Evolutionary conservation across 1,140 invertebrate species (phyloP).

Genomic region (Bombus consobrinus): DNA sequence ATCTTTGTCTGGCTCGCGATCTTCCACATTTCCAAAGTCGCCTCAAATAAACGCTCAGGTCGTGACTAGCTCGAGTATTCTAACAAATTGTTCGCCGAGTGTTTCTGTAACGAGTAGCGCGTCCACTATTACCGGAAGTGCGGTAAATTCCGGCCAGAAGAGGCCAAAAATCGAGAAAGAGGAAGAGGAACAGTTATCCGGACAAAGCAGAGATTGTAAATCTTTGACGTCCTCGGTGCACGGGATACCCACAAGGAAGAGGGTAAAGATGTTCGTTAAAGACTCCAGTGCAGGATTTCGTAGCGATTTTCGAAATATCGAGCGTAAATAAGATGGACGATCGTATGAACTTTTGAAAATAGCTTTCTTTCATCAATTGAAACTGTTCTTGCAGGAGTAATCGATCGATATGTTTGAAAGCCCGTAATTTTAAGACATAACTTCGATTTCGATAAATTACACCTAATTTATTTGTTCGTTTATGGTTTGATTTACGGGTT

Average conservation of each 20-base stretch:
- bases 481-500: neutral
- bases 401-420: conserved; percentile 10
- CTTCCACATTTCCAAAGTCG: conserved; percentile 55
- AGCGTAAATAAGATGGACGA: conserved; percentile 49
- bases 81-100: conserved; percentile 45
- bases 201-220: conserved; percentile 51
- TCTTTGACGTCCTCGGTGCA: conserved; percentile 23
- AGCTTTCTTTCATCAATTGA: neutral
- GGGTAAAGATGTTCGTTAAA: conserved; percentile 63
- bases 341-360: neutral
- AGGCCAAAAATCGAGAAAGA: conserved; percentile 65
- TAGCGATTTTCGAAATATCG: conserved; percentile 51
- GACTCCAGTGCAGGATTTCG: conserved; percentile 58
- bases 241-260: conserved; percentile 54
- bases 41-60: conserved; percentile 46
- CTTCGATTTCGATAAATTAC: neutral
- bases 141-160: conserved; percentile 42
- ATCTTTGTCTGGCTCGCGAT: conserved; percentile 11
- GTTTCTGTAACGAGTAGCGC: conserved; percentile 22
- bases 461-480: neutral
- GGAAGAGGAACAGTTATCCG: conserved; percentile 55
- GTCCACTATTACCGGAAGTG: conserved; percentile 26
- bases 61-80: conserved; percentile 8
- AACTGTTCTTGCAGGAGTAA: neutral
- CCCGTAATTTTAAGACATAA: neutral